phyloP scores from a whole-genome alignment of 23 tunicate genomes.

The Oikopleura vanhoeffeni region DNA sequence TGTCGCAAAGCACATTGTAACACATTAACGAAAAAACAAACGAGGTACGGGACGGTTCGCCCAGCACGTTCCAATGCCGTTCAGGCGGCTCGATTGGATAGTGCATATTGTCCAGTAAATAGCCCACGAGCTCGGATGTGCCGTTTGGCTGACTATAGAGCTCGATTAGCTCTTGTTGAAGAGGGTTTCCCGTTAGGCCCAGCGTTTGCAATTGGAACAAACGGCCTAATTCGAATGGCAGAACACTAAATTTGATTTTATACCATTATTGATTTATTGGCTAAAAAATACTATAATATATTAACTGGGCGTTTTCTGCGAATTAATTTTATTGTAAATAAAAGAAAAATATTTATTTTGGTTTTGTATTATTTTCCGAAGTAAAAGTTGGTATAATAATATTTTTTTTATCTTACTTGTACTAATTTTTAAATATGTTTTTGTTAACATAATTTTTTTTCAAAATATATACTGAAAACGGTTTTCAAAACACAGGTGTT shows the following conservation, averaged over 20 bases:
- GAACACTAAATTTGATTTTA: slow-evolving; percentile 26
- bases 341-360: too few relatives aligned
- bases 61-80: slow-evolving; percentile 47
- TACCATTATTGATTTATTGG: too few relatives aligned
- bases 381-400: too few relatives aligned
- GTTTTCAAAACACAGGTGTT: too few relatives aligned
- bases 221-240: slow-evolving; percentile 89
- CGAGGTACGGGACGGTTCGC: slow-evolving; percentile 29
- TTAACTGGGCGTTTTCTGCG: too few relatives aligned
- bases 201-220: slow-evolving; percentile 71
- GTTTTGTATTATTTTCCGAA: too few relatives aligned
- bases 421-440: too few relatives aligned
- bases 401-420: too few relatives aligned
- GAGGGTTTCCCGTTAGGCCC: slow-evolving; percentile 74
- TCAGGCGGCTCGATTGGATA: slow-evolving; percentile 66
- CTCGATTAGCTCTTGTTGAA: slow-evolving; percentile 41
- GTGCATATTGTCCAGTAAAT: slow-evolving; percentile 61
- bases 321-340: too few relatives aligned
- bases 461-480: too few relatives aligned
- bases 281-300: too few relatives aligned
- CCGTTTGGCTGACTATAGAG: slow-evolving; percentile 41
- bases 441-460: too few relatives aligned
- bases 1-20: slow-evolving; percentile 90
- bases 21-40: slow-evolving; percentile 80
- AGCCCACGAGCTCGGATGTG: slow-evolving; percentile 31